Conservation (phyloP, 2,113 vertebrate species). For the Entomyzon cyanotis region DNA sequence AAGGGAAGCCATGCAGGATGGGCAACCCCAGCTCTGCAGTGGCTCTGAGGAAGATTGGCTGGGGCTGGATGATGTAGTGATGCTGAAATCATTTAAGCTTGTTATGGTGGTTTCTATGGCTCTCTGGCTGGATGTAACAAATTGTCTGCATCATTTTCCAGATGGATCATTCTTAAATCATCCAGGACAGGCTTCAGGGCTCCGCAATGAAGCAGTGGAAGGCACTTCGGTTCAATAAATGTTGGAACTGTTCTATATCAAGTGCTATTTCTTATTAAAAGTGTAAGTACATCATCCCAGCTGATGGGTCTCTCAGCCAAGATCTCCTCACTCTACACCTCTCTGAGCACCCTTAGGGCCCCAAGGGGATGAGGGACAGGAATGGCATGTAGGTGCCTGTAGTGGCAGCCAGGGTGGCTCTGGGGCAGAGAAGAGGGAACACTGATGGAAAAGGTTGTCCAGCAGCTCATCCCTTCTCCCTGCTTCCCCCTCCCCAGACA, state of each 20-base stretch:
- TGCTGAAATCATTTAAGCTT: slow-evolving; percentile 53
- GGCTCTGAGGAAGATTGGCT: not conserved
- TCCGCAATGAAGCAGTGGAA: not conserved
- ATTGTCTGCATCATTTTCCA: slow-evolving; percentile 61
- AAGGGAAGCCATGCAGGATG: not conserved
- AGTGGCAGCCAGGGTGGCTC: not conserved
- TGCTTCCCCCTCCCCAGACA: not conserved
- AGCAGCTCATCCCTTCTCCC: not conserved
- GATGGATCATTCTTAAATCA: slow-evolving; percentile 63
- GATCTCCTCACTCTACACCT: not conserved
- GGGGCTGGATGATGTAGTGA: slow-evolving; percentile 31
- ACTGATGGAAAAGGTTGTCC: not conserved
- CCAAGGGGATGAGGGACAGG: not conserved
- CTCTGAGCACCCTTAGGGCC: not conserved
- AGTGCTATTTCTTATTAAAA: slow-evolving; percentile 40
- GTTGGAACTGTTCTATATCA: slow-evolving; percentile 10
- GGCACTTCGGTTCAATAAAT: slow-evolving; percentile 30
- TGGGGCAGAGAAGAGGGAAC: not conserved
- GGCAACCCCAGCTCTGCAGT: not conserved
- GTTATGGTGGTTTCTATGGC: slow-evolving; percentile 58
- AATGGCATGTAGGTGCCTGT: accelerated
- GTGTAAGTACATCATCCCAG: not conserved
- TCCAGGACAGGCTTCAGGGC: slow-evolving; percentile 47
- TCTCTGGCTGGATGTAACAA: slow-evolving; percentile 60
- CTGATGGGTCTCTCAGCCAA: not conserved